Conservation (phyloP, 2,113 vertebrate species). For the Lota lota region DNA sequence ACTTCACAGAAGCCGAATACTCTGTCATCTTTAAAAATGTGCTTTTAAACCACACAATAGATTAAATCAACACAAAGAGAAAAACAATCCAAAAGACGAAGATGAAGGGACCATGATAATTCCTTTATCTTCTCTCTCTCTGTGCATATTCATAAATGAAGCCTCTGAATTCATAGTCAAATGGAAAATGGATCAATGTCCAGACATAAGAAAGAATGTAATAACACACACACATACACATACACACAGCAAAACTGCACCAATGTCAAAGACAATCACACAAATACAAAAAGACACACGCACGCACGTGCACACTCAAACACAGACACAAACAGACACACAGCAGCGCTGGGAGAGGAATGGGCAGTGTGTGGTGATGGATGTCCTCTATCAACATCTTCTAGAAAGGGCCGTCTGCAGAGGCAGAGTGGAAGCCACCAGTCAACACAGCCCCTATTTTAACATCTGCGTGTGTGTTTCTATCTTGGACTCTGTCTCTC, state of each 20-base stretch:
- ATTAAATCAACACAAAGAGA: too few species aligned
- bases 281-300: slow-evolving; percentile 25
- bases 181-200: too few species aligned
- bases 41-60: too few species aligned
- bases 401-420: slow-evolving; percentile 53
- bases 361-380: slow-evolving; percentile 61
- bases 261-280: slow-evolving; percentile 4
- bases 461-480: neutral
- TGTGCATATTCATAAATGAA: too few species aligned
- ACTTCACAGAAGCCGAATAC: too few species aligned
- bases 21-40: too few species aligned
- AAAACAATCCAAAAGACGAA: too few species aligned
- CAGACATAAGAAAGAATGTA: too few species aligned
- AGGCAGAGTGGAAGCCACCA: slow-evolving; percentile 39
- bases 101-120: too few species aligned
- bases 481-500: neutral
- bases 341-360: slow-evolving; percentile 3
- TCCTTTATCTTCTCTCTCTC: too few species aligned
- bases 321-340: neutral
- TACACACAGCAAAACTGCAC: slow-evolving; percentile 1
- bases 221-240: neutral
- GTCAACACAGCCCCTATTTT: slow-evolving; percentile 44
- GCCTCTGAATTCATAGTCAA: too few species aligned
- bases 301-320: slow-evolving; percentile 11
- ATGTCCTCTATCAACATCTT: slow-evolving; percentile 57